Conservation (phyloP, 2,888 invertebrate species). For the Emesis furor region DNA sequence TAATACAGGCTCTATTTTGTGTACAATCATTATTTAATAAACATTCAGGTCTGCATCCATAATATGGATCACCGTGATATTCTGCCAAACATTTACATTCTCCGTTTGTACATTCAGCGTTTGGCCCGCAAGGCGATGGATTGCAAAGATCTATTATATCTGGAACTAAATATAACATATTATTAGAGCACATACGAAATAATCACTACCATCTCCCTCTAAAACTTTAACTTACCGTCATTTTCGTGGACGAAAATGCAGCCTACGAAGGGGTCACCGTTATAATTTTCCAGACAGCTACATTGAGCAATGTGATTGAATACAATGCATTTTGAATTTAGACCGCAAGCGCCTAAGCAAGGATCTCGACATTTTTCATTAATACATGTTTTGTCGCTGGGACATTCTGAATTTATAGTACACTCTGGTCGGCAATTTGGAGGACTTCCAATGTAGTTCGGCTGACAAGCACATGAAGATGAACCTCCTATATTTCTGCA, state of each 20-base stretch:
- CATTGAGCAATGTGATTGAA: constrained; percentile 94
- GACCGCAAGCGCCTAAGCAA: constrained; percentile 94
- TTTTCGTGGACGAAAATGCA: constrained; percentile 83
- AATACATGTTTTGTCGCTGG: constrained; percentile 93
- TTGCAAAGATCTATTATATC: constrained; percentile 92
- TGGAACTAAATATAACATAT: constrained; percentile 75
- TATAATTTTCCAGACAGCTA: constrained; percentile 90
- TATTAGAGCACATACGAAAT: neutral
- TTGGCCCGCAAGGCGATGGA: constrained; percentile 94
- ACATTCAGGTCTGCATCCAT: constrained; percentile 96
- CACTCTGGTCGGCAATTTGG: constrained; percentile 95
- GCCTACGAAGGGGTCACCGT: constrained; percentile 93
- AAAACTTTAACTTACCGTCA: constrained; percentile 80
- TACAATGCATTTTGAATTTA: constrained; percentile 91
- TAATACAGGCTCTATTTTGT: constrained; percentile 94
- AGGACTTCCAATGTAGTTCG: constrained; percentile 93
- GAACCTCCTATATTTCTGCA: constrained; percentile 92
- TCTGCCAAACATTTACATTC: constrained; percentile 94
- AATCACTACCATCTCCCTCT: neutral
- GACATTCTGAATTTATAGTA: constrained; percentile 94
- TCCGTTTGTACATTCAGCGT: constrained; percentile 94
- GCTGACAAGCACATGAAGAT: constrained; percentile 92
- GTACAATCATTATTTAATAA: constrained; percentile 95
- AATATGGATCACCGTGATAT: constrained; percentile 95
- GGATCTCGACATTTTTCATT: constrained; percentile 94